phyloP scores from a whole-genome alignment of 53 echinoderm and acorn worm species.

The Stichopus horrens region DNA sequence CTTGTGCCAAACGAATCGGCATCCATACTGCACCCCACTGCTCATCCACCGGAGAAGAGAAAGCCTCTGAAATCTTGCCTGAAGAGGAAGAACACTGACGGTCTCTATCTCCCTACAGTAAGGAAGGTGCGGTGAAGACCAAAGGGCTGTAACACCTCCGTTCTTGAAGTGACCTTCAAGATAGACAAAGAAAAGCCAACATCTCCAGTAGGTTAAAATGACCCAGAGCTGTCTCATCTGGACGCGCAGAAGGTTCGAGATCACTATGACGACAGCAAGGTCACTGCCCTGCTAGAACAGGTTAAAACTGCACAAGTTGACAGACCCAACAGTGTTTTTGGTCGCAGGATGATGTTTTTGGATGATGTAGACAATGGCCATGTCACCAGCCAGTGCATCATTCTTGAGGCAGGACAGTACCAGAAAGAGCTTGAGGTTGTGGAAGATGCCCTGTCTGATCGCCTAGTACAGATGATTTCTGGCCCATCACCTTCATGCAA shows the following conservation, averaged over 20 bases:
- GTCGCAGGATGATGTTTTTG: not conserved
- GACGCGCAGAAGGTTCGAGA: not conserved
- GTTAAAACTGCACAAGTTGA: not conserved
- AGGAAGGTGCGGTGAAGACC: not conserved
- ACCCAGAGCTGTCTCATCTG: not conserved
- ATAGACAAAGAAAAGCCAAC: not conserved
- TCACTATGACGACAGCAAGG: not conserved
- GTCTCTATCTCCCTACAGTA: slow-evolving; percentile 12
- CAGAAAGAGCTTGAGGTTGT: not conserved
- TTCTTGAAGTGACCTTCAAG: not conserved
- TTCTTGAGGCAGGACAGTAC: not conserved
- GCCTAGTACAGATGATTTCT: not conserved
- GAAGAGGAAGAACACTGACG: not conserved
- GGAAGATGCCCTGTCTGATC: not conserved
- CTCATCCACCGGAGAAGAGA: too few species aligned
- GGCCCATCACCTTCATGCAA: not conserved
- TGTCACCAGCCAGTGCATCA: slow-evolving; percentile 4
- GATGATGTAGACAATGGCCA: not conserved
- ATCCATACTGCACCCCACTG: too few species aligned
- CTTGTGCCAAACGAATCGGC: too few species aligned
- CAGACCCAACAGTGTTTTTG: not conserved
- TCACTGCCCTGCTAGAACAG: not conserved
- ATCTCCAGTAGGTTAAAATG: not conserved
- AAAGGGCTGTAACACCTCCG: not conserved
- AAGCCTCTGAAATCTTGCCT: too few species aligned